Evolutionary conservation across 2,888 invertebrate species (phyloP).

Genomic region (Onchidella celtica): DNA sequence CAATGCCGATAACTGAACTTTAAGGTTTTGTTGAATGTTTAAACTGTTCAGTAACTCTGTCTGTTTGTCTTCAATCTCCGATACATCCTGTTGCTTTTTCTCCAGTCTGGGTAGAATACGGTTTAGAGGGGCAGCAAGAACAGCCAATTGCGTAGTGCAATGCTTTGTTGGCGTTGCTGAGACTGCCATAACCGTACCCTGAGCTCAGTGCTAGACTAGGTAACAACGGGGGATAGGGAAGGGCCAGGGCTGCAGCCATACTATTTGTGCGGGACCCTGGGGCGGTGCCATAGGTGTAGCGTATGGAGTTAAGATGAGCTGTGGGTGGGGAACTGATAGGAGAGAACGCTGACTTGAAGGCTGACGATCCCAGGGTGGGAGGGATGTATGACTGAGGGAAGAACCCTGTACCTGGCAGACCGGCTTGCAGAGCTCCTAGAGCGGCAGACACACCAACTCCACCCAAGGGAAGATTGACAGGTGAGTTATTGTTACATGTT

Average conservation of each 20-base stretch:
- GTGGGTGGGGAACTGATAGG: constrained; percentile 70
- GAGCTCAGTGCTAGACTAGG: constrained; percentile 70
- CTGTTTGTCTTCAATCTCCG: constrained; percentile 63
- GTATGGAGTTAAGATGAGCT: constrained; percentile 69
- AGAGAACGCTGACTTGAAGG: constrained; percentile 77
- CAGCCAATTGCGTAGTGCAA: constrained; percentile 68
- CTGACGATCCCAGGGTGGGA: constrained; percentile 56
- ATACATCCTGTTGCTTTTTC: constrained; percentile 66
- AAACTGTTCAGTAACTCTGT: no score
- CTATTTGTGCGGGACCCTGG: constrained; percentile 35
- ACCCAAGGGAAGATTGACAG: not conserved
- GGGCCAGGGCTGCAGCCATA: constrained; percentile 61
- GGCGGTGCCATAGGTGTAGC: constrained; percentile 68
- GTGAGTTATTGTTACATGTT: not conserved
- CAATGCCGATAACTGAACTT: no score
- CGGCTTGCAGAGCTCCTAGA: constrained; percentile 23
- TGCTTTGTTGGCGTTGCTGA: constrained; percentile 49
- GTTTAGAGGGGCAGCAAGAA: constrained; percentile 68
- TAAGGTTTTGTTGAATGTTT: no score
- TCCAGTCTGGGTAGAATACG: constrained; percentile 53
- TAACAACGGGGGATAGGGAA: constrained; percentile 72
- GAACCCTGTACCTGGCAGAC: constrained; percentile 33
- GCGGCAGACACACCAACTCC: constrained; percentile 23
- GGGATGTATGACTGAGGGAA: constrained; percentile 55
- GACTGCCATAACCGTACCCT: constrained; percentile 62